Base-by-base conservation (phyloP, 1,140 invertebrate genomes). In the Rhagoletis pomonella region DNA sequence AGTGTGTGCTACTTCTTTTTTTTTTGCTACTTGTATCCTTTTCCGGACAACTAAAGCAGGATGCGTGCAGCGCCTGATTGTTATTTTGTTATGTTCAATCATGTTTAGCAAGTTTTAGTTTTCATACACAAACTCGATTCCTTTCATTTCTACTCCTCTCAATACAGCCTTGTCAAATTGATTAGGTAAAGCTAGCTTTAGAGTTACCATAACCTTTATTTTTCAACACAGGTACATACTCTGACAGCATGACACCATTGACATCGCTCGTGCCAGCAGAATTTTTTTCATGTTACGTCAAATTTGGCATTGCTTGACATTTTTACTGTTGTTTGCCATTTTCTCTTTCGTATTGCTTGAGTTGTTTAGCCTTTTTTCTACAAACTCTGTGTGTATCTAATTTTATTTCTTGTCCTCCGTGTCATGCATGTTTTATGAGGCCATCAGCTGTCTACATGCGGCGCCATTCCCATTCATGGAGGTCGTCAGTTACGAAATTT, bases 391-490 rank as follows among this genome's bases (percentile, higher is more conserved):
- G 7, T 62, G 17, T 62, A 62, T 62, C 60, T 62, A 62, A 62
- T 62, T 62, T 62, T 62, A 62, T 62, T 62, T 62, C 60, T 62
- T 62, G 60, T 62, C 17, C n/a, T 62, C 17, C n/a, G 60, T 62
- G 60, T 62, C 17, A 62, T 62, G 60, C 12, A 62, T 62, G 4
- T 62, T 62, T 62, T 62, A 62, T 62, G 60, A 62, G 60, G 60
- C 60, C 60, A 62, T 62, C 60, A 62, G 4, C 60, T 62, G 6
- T n/a, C 60, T 14, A 62, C 60, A 14, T n/a, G n/a, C 4, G 60
- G 12, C 60, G 60, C 5, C 60, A 14, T 62, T 62, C 60, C 4
- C n/a, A 17, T 62, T 62, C 9, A 62, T 62, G 60, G 60, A 62
- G 60, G 60, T 62, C 60, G 7, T 62, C 60, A 62, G 60, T 62